Evolutionary conservation across 2,888 invertebrate genomes (phyloP).

Genomic region (Eugnorisma glareosa): DNA sequence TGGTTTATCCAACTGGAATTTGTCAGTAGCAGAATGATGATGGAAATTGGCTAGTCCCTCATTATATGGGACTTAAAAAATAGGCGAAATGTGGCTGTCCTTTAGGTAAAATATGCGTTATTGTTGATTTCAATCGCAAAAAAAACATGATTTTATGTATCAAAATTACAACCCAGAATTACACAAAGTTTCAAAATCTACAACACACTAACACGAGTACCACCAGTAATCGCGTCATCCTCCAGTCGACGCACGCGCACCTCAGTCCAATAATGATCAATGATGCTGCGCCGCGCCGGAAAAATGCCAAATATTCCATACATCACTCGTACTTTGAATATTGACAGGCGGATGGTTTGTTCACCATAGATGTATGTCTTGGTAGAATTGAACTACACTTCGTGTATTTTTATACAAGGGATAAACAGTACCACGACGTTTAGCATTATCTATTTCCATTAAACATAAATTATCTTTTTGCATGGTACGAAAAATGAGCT

Average conservation of each 20-base stretch:
- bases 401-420: too few species aligned
- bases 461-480: too few species aligned
- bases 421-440: too few species aligned
- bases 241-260: constrained; percentile 75
- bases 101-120: not conserved
- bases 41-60: not conserved
- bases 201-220: constrained; percentile 49
- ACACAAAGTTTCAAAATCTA: constrained; percentile 32
- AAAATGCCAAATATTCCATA: constrained; percentile 90
- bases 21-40: not conserved
- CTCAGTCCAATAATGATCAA: constrained; percentile 88
- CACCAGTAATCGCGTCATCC: constrained; percentile 70
- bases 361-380: constrained; percentile 67
- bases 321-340: constrained; percentile 87
- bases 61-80: not conserved
- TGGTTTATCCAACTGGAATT: not conserved
- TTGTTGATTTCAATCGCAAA: not conserved
- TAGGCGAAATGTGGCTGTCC: not conserved
- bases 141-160: not conserved
- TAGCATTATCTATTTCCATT: too few species aligned
- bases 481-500: too few species aligned
- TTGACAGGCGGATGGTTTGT: constrained; percentile 83
- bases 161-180: not conserved
- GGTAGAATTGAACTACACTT: constrained; percentile 36
- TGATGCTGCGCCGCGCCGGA: constrained; percentile 79